Percentiles rank a stretch among this genome's conserved stretches.
These are phyloP conservation scores for Microtus montanus DNA, from an alignment of 2,113 vertebrate genomes.

Conservation along the genomic window DNA sequence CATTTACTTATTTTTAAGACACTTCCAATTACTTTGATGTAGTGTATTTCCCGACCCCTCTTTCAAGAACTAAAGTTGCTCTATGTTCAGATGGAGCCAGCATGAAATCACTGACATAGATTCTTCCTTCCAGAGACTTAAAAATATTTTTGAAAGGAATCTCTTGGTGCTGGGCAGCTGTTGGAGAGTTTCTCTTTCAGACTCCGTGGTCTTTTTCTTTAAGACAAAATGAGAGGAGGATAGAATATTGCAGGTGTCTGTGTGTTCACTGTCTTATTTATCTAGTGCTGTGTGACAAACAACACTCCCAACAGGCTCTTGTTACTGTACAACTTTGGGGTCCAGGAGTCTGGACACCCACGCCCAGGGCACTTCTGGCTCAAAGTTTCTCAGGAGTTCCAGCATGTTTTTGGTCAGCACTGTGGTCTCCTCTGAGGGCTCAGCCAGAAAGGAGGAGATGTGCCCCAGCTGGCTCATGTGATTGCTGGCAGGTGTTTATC, in stretches of 20 bases:
- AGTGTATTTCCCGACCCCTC: not conserved
- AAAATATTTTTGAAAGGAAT: not conserved
- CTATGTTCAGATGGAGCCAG: not conserved
- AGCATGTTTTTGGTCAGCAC: not conserved
- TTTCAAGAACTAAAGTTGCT: slow-evolving; percentile 16
- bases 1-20: not conserved
- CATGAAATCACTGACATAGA: not conserved
- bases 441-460: not conserved
- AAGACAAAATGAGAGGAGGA: not conserved
- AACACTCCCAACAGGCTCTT: not conserved
- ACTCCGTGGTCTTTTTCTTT: not conserved
- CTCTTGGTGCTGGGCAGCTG: not conserved
- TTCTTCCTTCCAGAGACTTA: not conserved
- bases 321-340: not conserved
- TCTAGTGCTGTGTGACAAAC: not conserved
- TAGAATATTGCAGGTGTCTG: not conserved
- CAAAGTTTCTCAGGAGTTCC: not conserved
- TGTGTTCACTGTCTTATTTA: not conserved
- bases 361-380: not conserved
- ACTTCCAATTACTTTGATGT: not conserved
- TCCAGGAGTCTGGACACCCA: rapidly evolving
- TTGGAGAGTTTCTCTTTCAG: not conserved
- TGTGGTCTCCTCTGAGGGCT: not conserved
- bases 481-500: not conserved
- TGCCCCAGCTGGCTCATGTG: not conserved